These are phyloP conservation scores for Diarsia mendica DNA, from an alignment of 2,888 invertebrate species.

Conservation along the genomic window DNA sequence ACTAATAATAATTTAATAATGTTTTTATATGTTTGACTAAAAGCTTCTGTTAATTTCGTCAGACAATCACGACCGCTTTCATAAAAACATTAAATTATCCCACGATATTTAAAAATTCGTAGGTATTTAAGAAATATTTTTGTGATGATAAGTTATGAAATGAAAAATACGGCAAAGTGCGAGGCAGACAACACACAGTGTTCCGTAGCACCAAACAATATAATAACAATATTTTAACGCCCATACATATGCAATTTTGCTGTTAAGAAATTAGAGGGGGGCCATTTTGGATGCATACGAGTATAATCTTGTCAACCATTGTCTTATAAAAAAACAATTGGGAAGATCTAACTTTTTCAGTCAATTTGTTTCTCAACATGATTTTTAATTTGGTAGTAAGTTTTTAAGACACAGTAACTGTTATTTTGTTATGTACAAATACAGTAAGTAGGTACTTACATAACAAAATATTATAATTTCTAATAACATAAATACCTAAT, in stretches of 20 bases:
- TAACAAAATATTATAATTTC: not conserved
- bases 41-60: not conserved
- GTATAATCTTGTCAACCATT: no score
- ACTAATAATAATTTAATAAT: not conserved
- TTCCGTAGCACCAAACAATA: no score
- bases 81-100: slow-evolving; percentile 1
- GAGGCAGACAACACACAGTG: no score
- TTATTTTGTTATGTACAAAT: not conserved
- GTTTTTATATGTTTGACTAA: not conserved
- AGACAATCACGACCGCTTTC: not conserved
- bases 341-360: not conserved
- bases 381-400: not conserved
- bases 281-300: no score
- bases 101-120: not conserved
- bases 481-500: not conserved
- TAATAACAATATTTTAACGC: no score
- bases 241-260: no score
- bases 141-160: not conserved
- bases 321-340: no score
- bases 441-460: not conserved
- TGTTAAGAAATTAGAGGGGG: no score
- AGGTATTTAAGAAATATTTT: not conserved
- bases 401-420: no score
- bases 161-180: no score
- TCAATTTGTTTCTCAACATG: slow-evolving; percentile 2